phyloP scores from a whole-genome alignment of 2,113 vertebrate species.

The Myotis davidii region DNA sequence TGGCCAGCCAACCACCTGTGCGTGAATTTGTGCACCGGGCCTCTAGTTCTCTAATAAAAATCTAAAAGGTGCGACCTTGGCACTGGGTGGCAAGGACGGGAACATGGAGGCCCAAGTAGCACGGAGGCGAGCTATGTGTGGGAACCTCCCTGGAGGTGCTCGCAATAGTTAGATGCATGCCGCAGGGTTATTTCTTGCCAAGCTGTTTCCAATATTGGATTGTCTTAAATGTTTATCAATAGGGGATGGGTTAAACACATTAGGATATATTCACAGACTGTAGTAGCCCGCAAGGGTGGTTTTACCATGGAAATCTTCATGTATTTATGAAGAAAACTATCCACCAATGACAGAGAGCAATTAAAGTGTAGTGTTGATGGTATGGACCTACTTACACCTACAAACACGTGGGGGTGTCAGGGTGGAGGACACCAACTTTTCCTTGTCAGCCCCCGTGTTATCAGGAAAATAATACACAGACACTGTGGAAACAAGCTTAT shows the following conservation, averaged over 20 bases:
- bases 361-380: neutral
- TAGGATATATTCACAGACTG: neutral
- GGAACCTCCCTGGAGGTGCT: neutral
- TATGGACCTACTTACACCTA: neutral
- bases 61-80: neutral
- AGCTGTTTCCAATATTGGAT: neutral
- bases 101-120: neutral
- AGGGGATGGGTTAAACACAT: neutral
- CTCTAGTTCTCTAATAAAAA: neutral
- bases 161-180: neutral
- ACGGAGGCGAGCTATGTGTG: neutral
- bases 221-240: neutral
- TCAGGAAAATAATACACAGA: neutral
- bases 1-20: no score
- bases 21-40: no score
- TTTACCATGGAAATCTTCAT: neutral
- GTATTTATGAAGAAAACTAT: constrained; percentile 17
- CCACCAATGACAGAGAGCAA: neutral
- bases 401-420: neutral
- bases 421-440: neutral
- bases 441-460: neutral
- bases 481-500: neutral
- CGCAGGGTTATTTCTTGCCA: neutral
- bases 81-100: neutral
- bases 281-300: neutral